Base-by-base conservation (phyloP, 2,888 invertebrate genomes). In the Lutraria lutraria region DNA sequence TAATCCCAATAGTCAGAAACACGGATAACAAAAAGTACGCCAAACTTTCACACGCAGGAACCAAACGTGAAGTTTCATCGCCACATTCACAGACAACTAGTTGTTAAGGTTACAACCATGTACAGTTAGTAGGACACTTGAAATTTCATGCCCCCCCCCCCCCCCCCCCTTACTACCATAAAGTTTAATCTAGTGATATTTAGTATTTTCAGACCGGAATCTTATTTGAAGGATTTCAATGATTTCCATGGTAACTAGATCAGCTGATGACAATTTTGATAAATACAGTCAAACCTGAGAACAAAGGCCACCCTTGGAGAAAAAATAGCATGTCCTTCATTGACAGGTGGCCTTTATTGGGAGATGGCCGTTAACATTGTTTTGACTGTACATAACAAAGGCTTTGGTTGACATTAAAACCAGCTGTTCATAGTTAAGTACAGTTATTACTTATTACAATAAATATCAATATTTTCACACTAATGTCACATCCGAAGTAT, bases 381-480 rank as follows among this genome's bases (percentile, higher is more conserved):
- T n/a, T n/a, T n/a, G n/a, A n/a, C n/a, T n/a, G 2, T 60, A 60
- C 2, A 60, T 60, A n/a, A 60, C 60, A 60, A 60, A 60, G 8
- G n/a, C 6, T 43, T 43, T 60, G 21, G n/a, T n/a, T 8, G n/a
- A n/a, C n/a, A 68, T 25, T 8, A 25, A 6, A 12, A 25, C 63
- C 63, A 25, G 63, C 63, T 68, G 63, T 68, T 68, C 0, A 68
- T 68, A 68, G 12, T 8, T 8, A n/a, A 19, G 19, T 8, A n/a
- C 16, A 19, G n/a, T 19, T 60, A n/a, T 2, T 60, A 60, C 0
- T 60, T 60, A 60, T 25, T 13, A 68, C 25, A 68, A 25, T n/a
- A n/a, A 68, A n/a, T 56, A 68, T 68, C 63, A 68, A 68, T 68
- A 68, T 68, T n/a, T 56, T 68, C 63, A 68, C 63, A 25, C 25